phyloP scores from a whole-genome alignment of 2,888 invertebrate species.

The Urechis unicinctus region DNA sequence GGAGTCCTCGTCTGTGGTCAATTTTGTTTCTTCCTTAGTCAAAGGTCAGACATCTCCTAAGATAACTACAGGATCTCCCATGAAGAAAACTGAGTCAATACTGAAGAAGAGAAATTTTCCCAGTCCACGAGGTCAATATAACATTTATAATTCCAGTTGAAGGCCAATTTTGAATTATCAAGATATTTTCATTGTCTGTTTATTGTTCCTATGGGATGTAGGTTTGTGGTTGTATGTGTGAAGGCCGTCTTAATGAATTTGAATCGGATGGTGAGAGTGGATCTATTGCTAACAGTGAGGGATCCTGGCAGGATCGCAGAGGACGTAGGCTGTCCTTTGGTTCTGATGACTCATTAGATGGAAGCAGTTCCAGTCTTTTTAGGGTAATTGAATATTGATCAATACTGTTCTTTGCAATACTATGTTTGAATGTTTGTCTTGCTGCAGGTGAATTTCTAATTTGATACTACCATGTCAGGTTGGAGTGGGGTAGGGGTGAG shows the following conservation, averaged over 20 bases:
- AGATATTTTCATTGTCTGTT: no score
- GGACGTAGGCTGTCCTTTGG: conserved; percentile 37
- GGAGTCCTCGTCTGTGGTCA: not conserved
- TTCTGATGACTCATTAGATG: conserved; percentile 44
- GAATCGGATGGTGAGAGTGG: conserved; percentile 18
- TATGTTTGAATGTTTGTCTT: no score
- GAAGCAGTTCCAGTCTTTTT: conserved; percentile 32
- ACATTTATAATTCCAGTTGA: no score
- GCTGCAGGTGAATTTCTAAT: no score
- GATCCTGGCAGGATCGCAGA: conserved; percentile 15
- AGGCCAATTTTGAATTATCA: no score
- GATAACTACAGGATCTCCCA: not conserved
- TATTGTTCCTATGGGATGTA: no score
- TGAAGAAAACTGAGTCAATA: conserved; percentile 19
- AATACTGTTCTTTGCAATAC: no score
- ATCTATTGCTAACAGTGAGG: conserved; percentile 16
- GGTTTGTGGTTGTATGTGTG: no score
- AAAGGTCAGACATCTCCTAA: not conserved
- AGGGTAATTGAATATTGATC: conserved; percentile 18
- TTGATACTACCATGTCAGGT: no score
- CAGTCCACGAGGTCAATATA: conserved; percentile 1
- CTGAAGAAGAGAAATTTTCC: conserved; percentile 14
- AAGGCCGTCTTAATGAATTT: no score
- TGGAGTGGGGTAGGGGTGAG: no score
- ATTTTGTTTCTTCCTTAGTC: not conserved